Base-by-base conservation (phyloP, 2,888 invertebrate genomes). In the Chironomus riparius region DNA sequence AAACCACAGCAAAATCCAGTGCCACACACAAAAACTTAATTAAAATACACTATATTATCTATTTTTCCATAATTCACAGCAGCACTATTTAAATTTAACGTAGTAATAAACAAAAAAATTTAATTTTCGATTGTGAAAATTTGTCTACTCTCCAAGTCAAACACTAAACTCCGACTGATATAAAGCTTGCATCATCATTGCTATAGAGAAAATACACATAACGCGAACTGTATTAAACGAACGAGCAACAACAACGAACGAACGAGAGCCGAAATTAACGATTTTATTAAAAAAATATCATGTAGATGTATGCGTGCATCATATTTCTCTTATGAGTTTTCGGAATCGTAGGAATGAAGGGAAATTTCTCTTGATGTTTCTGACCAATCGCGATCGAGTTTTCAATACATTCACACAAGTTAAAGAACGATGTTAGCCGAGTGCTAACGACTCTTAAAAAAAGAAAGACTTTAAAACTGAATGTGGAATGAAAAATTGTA, bases 121-220 rank as follows among this genome's bases (percentile, higher is more conserved):
- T 68, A 74, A 62, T 74, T 61, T 61, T 73, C 6, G 56, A 21
- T 76, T 13, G 69, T 69, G 76, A 68, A 69, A 69, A 76, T 69
- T 76, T 68, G 69, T 76, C 69, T 76, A 76, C 76, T 76, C 76
- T 76, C 69, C 76, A 50, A 69, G 68, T 76, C 76, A 76, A 76
- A 76, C 68, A 76, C 68, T 50, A 69, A 76, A 76, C 28, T 69
- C 69, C 76, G 76, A 76, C 76, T 76, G 76, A 76, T 76, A 76
- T 69, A 76, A 75, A 69, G 68, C 69, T 76, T 76, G 76, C 76
- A 76, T 76, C 76, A 76, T 69, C 68, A 69, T 76, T 76, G 68
- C 68, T 69, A 56, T 76, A 76, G 76, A 76, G 69, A 76, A 69
- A 68, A 75, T 69, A 76, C 68, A 24, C 47, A 50, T 15, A 28